Evolutionary conservation across 2,797 vertebrate species (phyloP), one percentile per base, ranked within the genome.

Genomic region (Cheirogaleus major): DNA sequence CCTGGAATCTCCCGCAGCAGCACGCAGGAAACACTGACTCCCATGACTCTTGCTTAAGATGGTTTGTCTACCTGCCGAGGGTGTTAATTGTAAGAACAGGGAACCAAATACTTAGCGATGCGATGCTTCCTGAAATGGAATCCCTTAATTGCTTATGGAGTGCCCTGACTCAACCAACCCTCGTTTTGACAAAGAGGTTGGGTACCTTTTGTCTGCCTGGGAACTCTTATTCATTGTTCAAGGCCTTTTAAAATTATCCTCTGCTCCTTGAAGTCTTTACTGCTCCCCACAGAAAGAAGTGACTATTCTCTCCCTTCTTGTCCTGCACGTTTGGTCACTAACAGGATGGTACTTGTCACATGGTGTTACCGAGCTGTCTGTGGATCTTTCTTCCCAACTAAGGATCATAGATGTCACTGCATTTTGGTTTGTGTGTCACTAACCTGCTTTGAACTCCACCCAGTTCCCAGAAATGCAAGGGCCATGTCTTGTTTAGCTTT

Each of bases 61-160:
- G 22, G 11, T 35, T 80, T 72, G 23, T 93, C 52, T 63, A 20
- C 8, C 63, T 15, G 25, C 20, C 20, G 50, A 94, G 45, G 43
- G 35, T 87, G 15, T 83, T 76, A 67, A 45, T 43, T 89, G 1
- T 81, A 78, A 79, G 76, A 35, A 76, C 5, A 63, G 11, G 35
- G 61, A 93, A 59, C 38, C 23, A 41, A 85, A 80, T 25, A 50
- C 30, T 48, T 63, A 70, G 25, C n/a, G 38, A 76, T 30, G 11
- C 23, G 35, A 59, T 89, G 82, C 70, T 96, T 94, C 61, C 76
- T 93, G 72, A 83, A 81, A n/a, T 50, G 30, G 23, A 91, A 78
- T 76, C 30, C 63, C 17, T 48, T 83, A 38, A 32, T 59, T 65
- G 35, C 30, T 59, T 20, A 6, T 30, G n/a, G 41, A 95, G 70